These are phyloP conservation scores for Apotomis capreana DNA, from an alignment of 2,888 invertebrate species.

Conservation along the genomic window DNA sequence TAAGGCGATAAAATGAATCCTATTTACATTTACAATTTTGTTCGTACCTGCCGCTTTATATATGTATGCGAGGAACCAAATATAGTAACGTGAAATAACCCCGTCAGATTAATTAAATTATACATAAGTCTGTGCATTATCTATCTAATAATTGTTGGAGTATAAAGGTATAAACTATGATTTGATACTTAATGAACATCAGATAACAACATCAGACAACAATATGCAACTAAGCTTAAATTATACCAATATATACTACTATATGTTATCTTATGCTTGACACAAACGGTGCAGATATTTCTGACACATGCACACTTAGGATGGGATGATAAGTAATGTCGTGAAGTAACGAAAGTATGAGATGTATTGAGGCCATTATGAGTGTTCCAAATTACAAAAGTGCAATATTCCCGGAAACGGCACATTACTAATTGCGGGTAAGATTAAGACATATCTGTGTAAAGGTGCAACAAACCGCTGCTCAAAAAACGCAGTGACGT, in stretches of 20 bases:
- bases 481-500: too few species aligned
- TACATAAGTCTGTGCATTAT: conserved; percentile 8
- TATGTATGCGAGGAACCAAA: conserved; percentile 16
- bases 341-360: too few species aligned
- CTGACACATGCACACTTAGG: too few species aligned
- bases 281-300: too few species aligned
- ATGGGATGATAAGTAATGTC: too few species aligned
- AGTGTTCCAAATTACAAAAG: too few species aligned
- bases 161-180: not conserved
- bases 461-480: too few species aligned
- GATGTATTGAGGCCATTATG: too few species aligned
- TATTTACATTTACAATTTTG: conserved; percentile 37
- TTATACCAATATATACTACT: conserved; percentile 19
- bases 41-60: conserved; percentile 28
- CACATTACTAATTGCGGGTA: too few species aligned
- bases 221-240: conserved; percentile 22
- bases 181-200: conserved; percentile 5
- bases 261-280: not conserved
- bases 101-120: conserved; percentile 8
- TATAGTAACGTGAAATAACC: conserved; percentile 6
- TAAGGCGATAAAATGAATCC: conserved; percentile 25
- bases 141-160: too few species aligned
- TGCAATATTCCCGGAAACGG: too few species aligned
- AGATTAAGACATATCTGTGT: too few species aligned
- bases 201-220: conserved; percentile 2